A percentile compares a stretch with the other conserved stretches of the same genome.
phyloP scores from a whole-genome alignment of 2,888 invertebrate genomes.

The Volucella bombylans region DNA sequence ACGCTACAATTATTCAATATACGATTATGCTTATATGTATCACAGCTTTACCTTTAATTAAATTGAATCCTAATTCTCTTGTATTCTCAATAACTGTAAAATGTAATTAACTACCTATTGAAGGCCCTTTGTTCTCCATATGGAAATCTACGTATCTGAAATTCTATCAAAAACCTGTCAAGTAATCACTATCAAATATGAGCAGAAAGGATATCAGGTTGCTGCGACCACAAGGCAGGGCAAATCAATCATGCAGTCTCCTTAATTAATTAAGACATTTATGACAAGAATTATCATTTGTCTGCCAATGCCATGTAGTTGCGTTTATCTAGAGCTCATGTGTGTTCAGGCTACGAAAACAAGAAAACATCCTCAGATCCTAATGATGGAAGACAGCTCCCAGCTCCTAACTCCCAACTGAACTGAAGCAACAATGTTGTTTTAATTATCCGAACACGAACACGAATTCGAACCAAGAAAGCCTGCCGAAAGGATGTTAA shows the following conservation, averaged over 20 bases:
- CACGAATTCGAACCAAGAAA: constrained; percentile 1
- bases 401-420: not conserved
- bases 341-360: constrained; percentile 15
- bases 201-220: not conserved
- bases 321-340: constrained; percentile 4
- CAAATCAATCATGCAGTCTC: constrained; percentile 67
- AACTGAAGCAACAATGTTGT: constrained; percentile 65
- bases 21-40: not conserved
- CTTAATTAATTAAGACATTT: constrained; percentile 73
- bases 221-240: constrained; percentile 42
- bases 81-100: not conserved
- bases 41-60: constrained; percentile 23
- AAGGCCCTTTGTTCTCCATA: not conserved
- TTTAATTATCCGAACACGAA: constrained; percentile 66
- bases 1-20: not conserved
- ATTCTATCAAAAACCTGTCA: constrained; percentile 45
- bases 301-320: constrained; percentile 59
- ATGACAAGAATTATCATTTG: constrained; percentile 70
- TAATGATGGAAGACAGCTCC: not conserved
- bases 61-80: constrained; percentile 18
- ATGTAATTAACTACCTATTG: constrained; percentile 10
- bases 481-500: constrained; percentile 49
- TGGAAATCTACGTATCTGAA: constrained; percentile 1
- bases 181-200: constrained; percentile 59
- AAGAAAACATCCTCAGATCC: not conserved